phyloP scores from a whole-genome alignment of 2,113 vertebrate genomes.

The Gobio gobio region DNA sequence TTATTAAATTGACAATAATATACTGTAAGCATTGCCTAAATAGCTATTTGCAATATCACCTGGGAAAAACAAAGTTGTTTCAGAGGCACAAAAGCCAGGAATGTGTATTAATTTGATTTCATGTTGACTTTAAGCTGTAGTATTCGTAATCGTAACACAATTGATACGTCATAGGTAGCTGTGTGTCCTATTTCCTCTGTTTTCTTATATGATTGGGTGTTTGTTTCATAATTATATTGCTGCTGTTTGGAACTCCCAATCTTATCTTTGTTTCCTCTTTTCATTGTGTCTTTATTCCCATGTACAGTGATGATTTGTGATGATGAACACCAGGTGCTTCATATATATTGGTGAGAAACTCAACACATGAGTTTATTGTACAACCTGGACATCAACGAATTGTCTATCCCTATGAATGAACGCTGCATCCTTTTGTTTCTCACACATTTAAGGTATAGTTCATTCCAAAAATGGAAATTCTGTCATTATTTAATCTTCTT shows the following conservation, averaged over 20 bases:
- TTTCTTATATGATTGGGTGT: slow-evolving; percentile 60
- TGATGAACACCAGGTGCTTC: slow-evolving; percentile 1
- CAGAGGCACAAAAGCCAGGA: not conserved
- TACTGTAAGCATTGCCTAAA: not conserved
- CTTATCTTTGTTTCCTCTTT: slow-evolving; percentile 60
- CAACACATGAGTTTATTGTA: slow-evolving; percentile 27
- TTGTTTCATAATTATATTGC: slow-evolving; percentile 67
- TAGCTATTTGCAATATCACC: not conserved
- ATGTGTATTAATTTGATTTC: not conserved
- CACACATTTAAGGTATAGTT: not conserved
- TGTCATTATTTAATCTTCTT: slow-evolving; percentile 7
- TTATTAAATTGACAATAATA: no score
- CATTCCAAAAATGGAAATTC: not conserved
- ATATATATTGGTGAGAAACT: slow-evolving; percentile 33
- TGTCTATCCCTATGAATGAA: not conserved
- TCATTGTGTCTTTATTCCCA: slow-evolving; percentile 50
- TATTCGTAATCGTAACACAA: slow-evolving; percentile 61
- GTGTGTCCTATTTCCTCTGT: slow-evolving; percentile 55
- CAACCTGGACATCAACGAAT: slow-evolving; percentile 1
- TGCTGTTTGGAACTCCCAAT: slow-evolving; percentile 55
- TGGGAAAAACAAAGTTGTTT: not conserved
- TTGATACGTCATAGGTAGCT: slow-evolving; percentile 53
- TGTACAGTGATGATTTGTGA: slow-evolving; percentile 36
- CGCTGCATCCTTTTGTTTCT: not conserved
- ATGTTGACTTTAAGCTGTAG: slow-evolving; percentile 42